Percentiles rank a stretch among this genome's conserved stretches.
phyloP scores from a whole-genome alignment of 2,113 vertebrate genomes.

The Pelusios castaneus region DNA sequence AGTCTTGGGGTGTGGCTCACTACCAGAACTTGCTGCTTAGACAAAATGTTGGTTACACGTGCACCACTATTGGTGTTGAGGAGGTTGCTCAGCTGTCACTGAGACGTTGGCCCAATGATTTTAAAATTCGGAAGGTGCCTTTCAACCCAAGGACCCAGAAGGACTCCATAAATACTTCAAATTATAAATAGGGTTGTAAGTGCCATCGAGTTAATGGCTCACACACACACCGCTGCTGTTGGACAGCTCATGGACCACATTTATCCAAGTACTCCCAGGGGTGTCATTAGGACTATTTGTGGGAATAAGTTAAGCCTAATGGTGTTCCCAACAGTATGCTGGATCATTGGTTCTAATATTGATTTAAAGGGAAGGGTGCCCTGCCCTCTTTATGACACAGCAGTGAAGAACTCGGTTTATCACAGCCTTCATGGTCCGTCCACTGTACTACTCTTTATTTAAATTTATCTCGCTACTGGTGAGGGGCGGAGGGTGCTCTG shows the following conservation, averaged over 20 bases:
- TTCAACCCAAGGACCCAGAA: not conserved
- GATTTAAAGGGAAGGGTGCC: not conserved
- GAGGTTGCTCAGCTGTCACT: not conserved
- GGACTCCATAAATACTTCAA: not conserved
- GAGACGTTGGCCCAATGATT: not conserved
- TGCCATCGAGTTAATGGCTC: not conserved
- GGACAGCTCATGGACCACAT: fast-evolving
- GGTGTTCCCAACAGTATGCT: fast-evolving
- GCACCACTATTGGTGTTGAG: not conserved
- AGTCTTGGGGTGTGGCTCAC: not conserved
- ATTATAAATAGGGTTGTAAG: not conserved
- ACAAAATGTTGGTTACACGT: not conserved
- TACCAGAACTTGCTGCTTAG: not conserved
- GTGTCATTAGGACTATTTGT: not conserved
- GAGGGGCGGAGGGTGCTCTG: too few relatives aligned
- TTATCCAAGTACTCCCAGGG: not conserved
- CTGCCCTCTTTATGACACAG: fast-evolving
- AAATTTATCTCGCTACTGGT: fast-evolving
- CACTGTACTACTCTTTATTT: too few relatives aligned
- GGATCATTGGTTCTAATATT: not conserved
- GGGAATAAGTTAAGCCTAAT: not conserved
- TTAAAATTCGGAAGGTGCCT: not conserved
- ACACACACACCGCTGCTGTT: not conserved
- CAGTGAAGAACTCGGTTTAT: not conserved
- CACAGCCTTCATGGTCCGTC: not conserved